Evolutionary conservation across 2,113 vertebrate genomes (phyloP), one percentile per base, ranked within the genome.

Genomic region (Bagarius yarrelli): DNA sequence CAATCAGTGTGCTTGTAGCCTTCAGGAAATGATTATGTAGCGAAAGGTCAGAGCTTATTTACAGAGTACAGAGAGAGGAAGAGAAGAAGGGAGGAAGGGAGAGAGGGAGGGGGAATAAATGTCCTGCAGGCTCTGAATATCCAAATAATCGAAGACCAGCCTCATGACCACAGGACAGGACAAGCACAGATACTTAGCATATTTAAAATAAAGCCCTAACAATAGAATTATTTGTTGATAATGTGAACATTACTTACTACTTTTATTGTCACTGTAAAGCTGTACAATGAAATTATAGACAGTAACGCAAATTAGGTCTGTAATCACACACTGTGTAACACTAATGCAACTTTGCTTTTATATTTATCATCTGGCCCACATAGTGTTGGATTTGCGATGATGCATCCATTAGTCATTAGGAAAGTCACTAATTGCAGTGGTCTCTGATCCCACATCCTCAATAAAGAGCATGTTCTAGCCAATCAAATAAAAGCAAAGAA

Each of bases 11-110:
- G 84, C 64, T 67, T 83, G 84, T 74, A 83, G 67, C 81, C 84
- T 80, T 78, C 78, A 85, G 84, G 78, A 85, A 82, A 81, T 83
- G 78, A 83, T 85, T 83, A 85, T 85, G 84, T 83, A 83, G 79
- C 81, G 60, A 85, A 81, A 85, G 84, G 84, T 85, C 81, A 85
- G 78, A 83, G 84, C 84, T 85, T 85, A 81, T 83, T 80, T 76
- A 81, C 72, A 76, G 30, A 71, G 53, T 40, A 52, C 44, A 50
- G 25, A 5, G 70, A 36, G 23, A 27, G 34, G 12, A 50, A 76
- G 70, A 85, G 81, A 18, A 21, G 36, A 56, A n/a, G 15, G 47
- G 60, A 53, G 56, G 40, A 30, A 57, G 34, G 32, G n/a, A 50
- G 69, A 40, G 63, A 19, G 34, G 56, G 64, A 14, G 56, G 71